Base-by-base conservation (phyloP, 2,888 invertebrate species). In the Ptychoptera contaminata region DNA sequence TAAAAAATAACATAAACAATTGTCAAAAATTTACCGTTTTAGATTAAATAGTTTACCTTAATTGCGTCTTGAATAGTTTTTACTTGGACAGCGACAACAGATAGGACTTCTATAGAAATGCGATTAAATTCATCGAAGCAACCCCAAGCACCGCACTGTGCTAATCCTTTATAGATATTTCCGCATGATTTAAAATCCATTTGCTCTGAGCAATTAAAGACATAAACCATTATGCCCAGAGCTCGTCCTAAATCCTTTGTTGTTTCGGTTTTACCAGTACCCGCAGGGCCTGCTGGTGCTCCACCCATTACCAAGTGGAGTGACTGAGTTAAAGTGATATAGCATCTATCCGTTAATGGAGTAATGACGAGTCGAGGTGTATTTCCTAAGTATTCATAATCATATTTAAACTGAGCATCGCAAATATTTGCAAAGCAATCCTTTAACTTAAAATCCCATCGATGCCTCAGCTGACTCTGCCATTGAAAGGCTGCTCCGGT, bases 41-140 rank as follows among this genome's bases (percentile, higher is more conserved):
- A 37, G 41, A 40, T 37, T 16, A 23, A 29, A 9, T 16, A 16
- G 47, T 50, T 49, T 49, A 75, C 74, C 61, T 86, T 86, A 52
- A 94, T 83, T 31, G 93, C 92, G 63, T 94, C 93, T 52, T 84
- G 74, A 40, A 88, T 81, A 48, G 73, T 74, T 65, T 87, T 87
- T 34, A 90, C 92, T 69, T 96, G 94, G 1, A 94, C 93, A 2
- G 94, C 90, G 6, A 94, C 92, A 40, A 96, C 96, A 44, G 94
- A 96, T 50, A 96, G 67, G 48, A 96, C 94, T 68, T 94, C 94
- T n/a, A 94, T 86, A 2, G 92, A 84, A 59, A 94, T 94, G 48
- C 94, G 76, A 67, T 96, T 94, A 67, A 96, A 96, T 67, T 96
- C 94, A 62, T 96, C 94, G 66, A 96, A 96, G 65, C 94, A 94